Evolutionary conservation across 2,888 invertebrate species (phyloP), one percentile per base, ranked within the genome.

Genomic region (Pocota personata): DNA sequence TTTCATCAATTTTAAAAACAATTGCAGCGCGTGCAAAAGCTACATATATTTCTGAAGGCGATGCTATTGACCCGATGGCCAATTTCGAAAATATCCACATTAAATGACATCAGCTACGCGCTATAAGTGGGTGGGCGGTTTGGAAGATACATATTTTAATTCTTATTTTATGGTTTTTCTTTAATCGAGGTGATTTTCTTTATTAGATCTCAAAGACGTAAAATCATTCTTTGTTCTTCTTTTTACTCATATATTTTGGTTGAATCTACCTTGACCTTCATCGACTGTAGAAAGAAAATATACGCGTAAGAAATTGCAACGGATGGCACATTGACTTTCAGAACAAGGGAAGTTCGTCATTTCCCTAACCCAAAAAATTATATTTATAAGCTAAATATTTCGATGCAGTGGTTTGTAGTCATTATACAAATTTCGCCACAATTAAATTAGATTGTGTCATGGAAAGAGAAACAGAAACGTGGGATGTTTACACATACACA

Each of bases 21-120:
- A 52, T 35, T 52, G 50, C 50, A 52, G 37, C 67, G 37, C 52
- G 37, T 67, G 40, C 40, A 40, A 37, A 40, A 37, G 67, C 52
- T 52, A 14, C 24, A 37, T 52, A 14, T 35, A 37, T 52, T 19
- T 27, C n/a, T 16, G 30, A 73, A 80, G 73, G 73, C 66, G n/a
- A 73, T 80, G 80, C 40, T 58, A 80, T 73, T 80, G 80, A 80
- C 80, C 80, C 10, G 66, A 67, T 73, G 67, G 80, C 80, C 80
- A 73, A 52, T 67, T 73, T 67, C 30, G 40, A 62, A 73, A 73
- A 73, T 62, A 73, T 62, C 73, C 30, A 52, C 50, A 52, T n/a
- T 12, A 60, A 50, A 73, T 73, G 62, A 73, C 73, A 73, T 40
- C 62, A 62, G 37, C 24, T 27, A 37, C 40, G 37, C 46, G 46